Base-by-base conservation (phyloP, 2,797 vertebrate genomes). In the Tarsius wallacei region DNA sequence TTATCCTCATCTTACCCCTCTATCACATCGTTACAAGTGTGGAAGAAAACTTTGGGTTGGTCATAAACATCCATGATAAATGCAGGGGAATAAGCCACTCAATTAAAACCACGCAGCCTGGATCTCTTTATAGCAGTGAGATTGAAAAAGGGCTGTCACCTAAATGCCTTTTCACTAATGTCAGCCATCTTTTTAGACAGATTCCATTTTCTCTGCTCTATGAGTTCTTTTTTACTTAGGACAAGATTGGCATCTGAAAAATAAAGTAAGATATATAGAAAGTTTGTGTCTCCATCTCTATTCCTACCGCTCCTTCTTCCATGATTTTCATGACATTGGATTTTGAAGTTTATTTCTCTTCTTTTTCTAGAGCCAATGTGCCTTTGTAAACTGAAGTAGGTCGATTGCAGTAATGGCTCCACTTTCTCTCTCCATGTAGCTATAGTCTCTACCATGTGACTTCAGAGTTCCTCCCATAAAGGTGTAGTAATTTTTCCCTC, bases 1-100 rank as follows among this genome's bases (percentile, higher is more conserved):
- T 42, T 95, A 53, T 90, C 96, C 96, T 96, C 73, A 86, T 77
- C 77, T 91, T 21, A 93, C 97, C 93, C 85, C 90, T 59, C 36
- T 11, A 15, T 47, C 53, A 13, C 53, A 2, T 51, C 36, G 0
- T 36, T 81, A 49, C 2, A 17, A 51, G 66, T 17, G 1, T 3
- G 15, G 84, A 61, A 63, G 93, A 33, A 49, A 86, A 84, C 57
- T 68, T 24, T 28, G 85, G 55, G 61, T 47, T 10, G 13, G 90
- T 76, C 93, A 55, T 81, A 31, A 90, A 87, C 36, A 16, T n/a
- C 53, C 5, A 7, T 3, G 74, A 80, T 57, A 93, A 66, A 82
- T 36, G 21, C 57, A 42, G 76, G 42, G 22, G 16, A 68, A 33
- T 49, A 42, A 61, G 57, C 76, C 80, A n/a, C 36, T 90, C 93